Evolutionary conservation across 2,113 vertebrate species (phyloP).

Genomic region (Xenus cinereus): DNA sequence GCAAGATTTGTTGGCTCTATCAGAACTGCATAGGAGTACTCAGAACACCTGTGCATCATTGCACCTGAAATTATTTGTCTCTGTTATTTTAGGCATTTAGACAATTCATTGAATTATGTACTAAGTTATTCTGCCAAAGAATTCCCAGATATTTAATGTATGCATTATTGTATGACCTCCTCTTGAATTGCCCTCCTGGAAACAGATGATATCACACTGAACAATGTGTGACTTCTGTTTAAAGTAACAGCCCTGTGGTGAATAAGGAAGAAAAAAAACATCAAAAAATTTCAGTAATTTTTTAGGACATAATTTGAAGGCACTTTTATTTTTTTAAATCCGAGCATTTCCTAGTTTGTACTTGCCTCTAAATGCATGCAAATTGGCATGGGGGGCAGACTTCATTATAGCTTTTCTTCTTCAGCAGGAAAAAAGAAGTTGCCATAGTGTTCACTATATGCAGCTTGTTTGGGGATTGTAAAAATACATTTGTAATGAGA

Average conservation of each 20-base stretch:
- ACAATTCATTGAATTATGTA: neutral
- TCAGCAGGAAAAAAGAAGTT: neutral
- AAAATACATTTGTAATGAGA: neutral
- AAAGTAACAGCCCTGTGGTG: neutral
- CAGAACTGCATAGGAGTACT: neutral
- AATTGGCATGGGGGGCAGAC: neutral
- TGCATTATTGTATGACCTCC: neutral
- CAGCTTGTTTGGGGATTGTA: neutral
- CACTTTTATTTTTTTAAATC: neutral
- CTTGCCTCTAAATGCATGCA: neutral
- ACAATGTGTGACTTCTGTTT: neutral
- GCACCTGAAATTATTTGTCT: neutral
- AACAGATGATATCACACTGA: neutral
- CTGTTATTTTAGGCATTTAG: neutral
- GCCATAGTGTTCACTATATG: neutral
- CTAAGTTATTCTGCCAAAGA: neutral
- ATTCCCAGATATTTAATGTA: neutral
- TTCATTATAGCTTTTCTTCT: neutral
- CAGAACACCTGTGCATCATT: neutral
- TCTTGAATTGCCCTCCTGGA: neutral
- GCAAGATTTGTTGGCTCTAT: neutral
- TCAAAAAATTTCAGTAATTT: neutral
- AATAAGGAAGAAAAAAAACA: neutral
- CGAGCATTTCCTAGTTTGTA: neutral
- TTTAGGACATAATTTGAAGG: neutral